Conservation (phyloP, 2,797 vertebrate species). For the Parotocinclus haroldoi region DNA sequence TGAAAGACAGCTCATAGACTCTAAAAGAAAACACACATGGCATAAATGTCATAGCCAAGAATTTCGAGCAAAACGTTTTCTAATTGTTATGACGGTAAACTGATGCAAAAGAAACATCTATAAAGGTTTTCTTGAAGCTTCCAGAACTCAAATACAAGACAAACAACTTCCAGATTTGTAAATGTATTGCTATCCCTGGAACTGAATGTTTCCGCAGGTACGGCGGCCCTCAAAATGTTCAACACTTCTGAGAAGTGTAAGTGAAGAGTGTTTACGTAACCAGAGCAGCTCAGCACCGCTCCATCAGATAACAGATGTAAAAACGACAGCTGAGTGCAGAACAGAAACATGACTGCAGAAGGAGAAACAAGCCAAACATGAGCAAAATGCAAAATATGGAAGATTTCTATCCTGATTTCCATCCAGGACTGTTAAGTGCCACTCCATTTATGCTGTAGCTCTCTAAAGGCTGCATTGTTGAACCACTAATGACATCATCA, state of each 20-base stretch:
- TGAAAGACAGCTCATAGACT: too few relatives aligned
- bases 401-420: background rate
- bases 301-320: constrained; percentile 20
- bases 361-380: background rate
- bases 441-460: background rate
- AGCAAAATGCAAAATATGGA: background rate
- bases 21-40: too few relatives aligned
- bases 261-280: constrained; percentile 31
- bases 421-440: constrained; percentile 2
- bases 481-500: constrained; percentile 8
- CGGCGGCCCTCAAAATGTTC: constrained; percentile 2
- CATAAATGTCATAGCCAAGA: too few relatives aligned
- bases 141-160: too few relatives aligned
- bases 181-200: constrained; percentile 3
- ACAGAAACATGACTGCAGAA: constrained; percentile 1
- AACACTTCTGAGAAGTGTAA: constrained; percentile 20
- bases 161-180: background rate
- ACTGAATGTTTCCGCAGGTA: constrained; percentile 18
- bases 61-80: too few relatives aligned
- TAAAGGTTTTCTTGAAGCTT: too few relatives aligned
- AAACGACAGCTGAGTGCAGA: constrained; percentile 1
- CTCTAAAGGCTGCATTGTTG: background rate
- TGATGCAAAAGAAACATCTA: too few relatives aligned
- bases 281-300: background rate
- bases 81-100: too few relatives aligned